Percentiles rank a stretch among this genome's conserved stretches.
These are phyloP conservation scores for Phainopepla nitens DNA, from an alignment of 2,113 vertebrate species.

Conservation along the genomic window DNA sequence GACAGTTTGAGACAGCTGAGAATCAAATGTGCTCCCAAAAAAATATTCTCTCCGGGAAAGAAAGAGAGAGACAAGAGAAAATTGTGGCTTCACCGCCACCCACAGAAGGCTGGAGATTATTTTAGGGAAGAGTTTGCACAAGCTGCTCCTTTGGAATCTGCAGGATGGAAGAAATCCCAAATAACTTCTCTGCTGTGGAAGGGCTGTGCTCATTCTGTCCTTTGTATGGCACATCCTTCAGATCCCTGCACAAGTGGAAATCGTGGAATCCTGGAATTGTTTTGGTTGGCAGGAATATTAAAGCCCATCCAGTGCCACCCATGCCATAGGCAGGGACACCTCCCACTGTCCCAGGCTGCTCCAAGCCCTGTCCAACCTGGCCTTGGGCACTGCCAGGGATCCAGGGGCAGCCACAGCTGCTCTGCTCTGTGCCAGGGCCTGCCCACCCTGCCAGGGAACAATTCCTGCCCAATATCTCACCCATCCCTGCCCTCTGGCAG, in stretches of 20 bases:
- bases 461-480: neutral
- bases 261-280: neutral
- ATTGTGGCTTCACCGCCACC: conserved; percentile 12
- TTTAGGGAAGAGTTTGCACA: neutral
- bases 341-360: neutral
- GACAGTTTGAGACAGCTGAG: conserved; percentile 1
- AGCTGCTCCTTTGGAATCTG: neutral
- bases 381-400: neutral
- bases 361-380: neutral
- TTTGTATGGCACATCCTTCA: neutral
- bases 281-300: neutral
- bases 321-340: neutral
- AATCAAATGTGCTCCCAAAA: neutral
- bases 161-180: neutral
- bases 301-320: accelerated
- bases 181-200: neutral
- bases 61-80: neutral
- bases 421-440: neutral
- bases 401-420: neutral
- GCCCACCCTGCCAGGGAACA: neutral
- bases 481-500: neutral
- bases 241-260: neutral
- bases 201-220: neutral
- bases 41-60: neutral
- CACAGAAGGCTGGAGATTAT: conserved; percentile 9